phyloP scores from a whole-genome alignment of 2,888 invertebrate species.

The Gibbula magus region DNA sequence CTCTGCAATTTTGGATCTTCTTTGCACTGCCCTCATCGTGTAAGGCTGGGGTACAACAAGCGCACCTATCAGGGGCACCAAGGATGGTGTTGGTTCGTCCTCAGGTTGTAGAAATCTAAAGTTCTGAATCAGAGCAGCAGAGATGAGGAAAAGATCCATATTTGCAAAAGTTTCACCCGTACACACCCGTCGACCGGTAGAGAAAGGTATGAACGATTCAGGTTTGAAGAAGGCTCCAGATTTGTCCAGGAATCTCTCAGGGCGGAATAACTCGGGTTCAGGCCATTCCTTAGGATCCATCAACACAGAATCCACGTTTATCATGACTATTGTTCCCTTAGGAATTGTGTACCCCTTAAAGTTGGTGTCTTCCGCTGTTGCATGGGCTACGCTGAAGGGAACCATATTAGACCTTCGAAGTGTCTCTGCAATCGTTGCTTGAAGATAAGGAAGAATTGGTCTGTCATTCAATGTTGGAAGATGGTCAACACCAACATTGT shows the following conservation, averaged over 20 bases:
- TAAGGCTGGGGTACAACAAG: conserved; percentile 11
- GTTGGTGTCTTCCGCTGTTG: conserved; percentile 44
- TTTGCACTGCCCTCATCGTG: not conserved
- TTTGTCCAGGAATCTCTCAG: conserved; percentile 45
- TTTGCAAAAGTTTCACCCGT: conserved; percentile 27
- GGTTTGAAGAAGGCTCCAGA: not conserved
- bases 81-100: not conserved
- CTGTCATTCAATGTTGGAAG: conserved; percentile 26
- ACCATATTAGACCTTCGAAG: conserved; percentile 49
- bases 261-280: conserved; percentile 45
- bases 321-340: conserved; percentile 41
- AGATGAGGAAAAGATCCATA: conserved; percentile 19
- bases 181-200: conserved; percentile 27
- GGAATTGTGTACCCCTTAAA: conserved; percentile 59
- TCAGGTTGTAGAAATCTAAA: conserved; percentile 6
- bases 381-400: conserved; percentile 44
- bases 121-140: conserved; percentile 24
- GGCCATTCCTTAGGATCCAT: conserved; percentile 39
- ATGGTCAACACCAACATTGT: conserved; percentile 65
- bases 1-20: too few relatives aligned
- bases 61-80: conserved; percentile 8
- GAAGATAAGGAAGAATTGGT: conserved; percentile 31
- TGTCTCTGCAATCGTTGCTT: conserved; percentile 49
- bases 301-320: conserved; percentile 41
- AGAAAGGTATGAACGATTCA: conserved; percentile 31